Conservation (phyloP, 2,797 vertebrate genomes). For the Molossus molossus region DNA sequence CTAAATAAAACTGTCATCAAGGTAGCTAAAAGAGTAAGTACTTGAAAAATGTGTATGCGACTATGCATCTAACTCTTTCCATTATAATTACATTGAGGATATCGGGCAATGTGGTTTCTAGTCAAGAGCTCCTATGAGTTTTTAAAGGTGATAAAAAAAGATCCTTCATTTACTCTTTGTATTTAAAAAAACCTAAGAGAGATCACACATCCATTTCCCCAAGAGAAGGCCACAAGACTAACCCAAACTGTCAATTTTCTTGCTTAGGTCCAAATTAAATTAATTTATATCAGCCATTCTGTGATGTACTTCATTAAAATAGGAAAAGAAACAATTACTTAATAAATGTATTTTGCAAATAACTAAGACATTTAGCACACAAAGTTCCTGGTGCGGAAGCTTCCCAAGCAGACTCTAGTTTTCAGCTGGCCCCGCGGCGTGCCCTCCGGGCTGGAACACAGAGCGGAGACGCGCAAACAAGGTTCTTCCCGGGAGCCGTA, state of each 20-base stretch:
- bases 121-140: background rate
- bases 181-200: background rate
- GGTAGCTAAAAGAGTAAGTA: background rate
- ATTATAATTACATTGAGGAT: background rate
- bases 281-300: background rate
- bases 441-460: accelerated
- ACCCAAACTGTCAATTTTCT: background rate
- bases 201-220: background rate
- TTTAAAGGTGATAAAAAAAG: background rate
- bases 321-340: conserved; percentile 5
- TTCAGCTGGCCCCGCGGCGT: background rate
- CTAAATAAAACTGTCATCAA: background rate
- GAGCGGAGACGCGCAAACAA: background rate
- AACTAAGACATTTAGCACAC: background rate
- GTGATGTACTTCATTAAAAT: background rate
- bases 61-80: background rate
- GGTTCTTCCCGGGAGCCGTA: background rate
- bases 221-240: background rate
- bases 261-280: background rate
- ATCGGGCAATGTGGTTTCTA: background rate
- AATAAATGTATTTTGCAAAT: background rate
- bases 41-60: background rate
- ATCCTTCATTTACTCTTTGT: background rate
- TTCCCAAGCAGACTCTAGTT: background rate
- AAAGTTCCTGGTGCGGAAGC: background rate